phyloP scores from a whole-genome alignment of 2,888 invertebrate genomes.

The Stenurella melanura region DNA sequence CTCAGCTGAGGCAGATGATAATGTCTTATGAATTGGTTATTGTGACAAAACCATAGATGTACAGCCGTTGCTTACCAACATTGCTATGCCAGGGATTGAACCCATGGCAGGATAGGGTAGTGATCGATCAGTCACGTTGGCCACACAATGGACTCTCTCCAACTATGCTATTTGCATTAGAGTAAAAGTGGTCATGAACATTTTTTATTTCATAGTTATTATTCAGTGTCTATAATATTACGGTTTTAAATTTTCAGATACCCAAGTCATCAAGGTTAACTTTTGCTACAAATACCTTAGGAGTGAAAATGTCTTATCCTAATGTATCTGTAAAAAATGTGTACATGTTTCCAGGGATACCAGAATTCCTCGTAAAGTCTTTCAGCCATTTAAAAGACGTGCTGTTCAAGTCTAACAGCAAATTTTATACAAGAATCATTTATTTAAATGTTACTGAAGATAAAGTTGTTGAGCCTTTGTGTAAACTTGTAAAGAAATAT shows the following conservation, averaged over 20 bases:
- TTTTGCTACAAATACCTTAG: constrained; percentile 68
- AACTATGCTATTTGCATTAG: too few species aligned
- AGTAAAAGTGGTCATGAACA: too few species aligned
- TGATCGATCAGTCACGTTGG: too few species aligned
- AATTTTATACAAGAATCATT: constrained; percentile 71
- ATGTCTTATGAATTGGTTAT: too few species aligned
- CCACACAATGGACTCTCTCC: too few species aligned
- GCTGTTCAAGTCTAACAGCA: constrained; percentile 69
- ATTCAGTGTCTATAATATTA: neutral
- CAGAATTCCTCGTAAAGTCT: constrained; percentile 73
- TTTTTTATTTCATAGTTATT: neutral
- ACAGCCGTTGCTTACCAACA: too few species aligned
- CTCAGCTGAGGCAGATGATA: too few species aligned
- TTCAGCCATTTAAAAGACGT: constrained; percentile 68
- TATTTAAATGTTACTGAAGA: constrained; percentile 74
- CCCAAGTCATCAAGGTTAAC: constrained; percentile 73
- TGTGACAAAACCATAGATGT: too few species aligned
- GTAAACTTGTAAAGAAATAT: constrained; percentile 71
- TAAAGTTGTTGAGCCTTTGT: constrained; percentile 71
- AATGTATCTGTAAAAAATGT: constrained; percentile 77
- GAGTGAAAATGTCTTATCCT: constrained; percentile 70
- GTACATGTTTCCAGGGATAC: constrained; percentile 83
- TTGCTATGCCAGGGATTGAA: too few species aligned
- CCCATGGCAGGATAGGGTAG: too few species aligned
- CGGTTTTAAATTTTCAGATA: constrained; percentile 71